Base-by-base conservation (phyloP, 2,888 invertebrate species). In the Hyposoter didymator region DNA sequence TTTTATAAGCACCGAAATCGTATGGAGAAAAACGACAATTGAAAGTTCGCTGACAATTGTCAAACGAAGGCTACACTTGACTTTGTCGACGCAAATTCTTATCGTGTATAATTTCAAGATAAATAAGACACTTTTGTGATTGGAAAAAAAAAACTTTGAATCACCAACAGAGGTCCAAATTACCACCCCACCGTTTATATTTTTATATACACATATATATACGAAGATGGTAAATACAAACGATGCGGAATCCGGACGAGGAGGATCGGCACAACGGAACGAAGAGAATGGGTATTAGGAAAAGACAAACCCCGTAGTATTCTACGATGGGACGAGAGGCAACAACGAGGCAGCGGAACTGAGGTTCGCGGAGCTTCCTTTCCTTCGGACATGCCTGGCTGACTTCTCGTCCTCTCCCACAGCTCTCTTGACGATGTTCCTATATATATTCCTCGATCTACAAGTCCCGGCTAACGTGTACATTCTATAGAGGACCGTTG, bases 311-410 rank as follows among this genome's bases (percentile, higher is more conserved):
- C 75, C 72, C 19, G 66, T 35, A 69, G 73, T 78, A 76, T 59
- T 78, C 49, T 73, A 76, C 83, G 82, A 80, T 67, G 80, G n/a
- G 47, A 93, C 47, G 72, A 73, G 80, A 64, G 67, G 72, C 45
- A 92, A 91, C 90, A 91, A 86, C 87, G 93, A 92, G 92, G 91
- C 91, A 92, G 93, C 94, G 94, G 94, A 94, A 94, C 93, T 94
- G 92, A 91, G 94, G 91, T 94, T 93, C 92, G 93, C 91, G 91
- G 93, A 92, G 92, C 93, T 92, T 93, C 93, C 93, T 93, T 93
- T 93, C 92, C 92, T 92, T 92, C 89, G 90, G 92, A 92, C 90
- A 93, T 91, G 93, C 92, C 91, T 92, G 88, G 93, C 90, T 93
- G 92, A 88, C 87, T 90, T 87, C 90, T 90, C 91, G 92, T 93